Evolutionary conservation across 1,140 invertebrate species (phyloP).

Genomic region (Leptopilina boulardi): DNA sequence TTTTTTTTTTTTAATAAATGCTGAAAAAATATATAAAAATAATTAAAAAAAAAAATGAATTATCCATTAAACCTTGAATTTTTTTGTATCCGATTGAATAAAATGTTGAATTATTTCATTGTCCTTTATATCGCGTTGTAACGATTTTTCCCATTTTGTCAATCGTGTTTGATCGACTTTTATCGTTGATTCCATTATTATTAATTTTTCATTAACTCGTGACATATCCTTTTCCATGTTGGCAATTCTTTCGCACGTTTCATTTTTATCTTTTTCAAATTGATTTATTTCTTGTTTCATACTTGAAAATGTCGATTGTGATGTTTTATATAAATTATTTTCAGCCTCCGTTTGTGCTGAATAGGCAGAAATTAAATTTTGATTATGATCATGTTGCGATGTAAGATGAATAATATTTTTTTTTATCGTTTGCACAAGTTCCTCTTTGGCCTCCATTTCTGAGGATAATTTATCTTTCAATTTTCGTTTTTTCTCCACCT

Average conservation of each 20-base stretch:
- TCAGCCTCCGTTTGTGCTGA: slow-evolving; percentile 80
- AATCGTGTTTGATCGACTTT: slow-evolving; percentile 80
- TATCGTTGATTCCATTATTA: slow-evolving; percentile 77
- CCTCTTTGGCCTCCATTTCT: slow-evolving; percentile 59
- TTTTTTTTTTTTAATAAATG: background rate
- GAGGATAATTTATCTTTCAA: slow-evolving; percentile 56
- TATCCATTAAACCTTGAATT: slow-evolving; percentile 75
- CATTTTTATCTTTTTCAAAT: slow-evolving; percentile 75
- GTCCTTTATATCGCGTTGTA: slow-evolving; percentile 79
- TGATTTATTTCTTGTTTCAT: slow-evolving; percentile 75
- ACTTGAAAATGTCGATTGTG: slow-evolving; percentile 74
- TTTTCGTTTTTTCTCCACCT: slow-evolving; percentile 69
- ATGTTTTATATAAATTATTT: slow-evolving; percentile 76
- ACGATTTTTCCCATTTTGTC: slow-evolving; percentile 79
- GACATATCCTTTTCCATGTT: slow-evolving; percentile 65
- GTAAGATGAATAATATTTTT: slow-evolving; percentile 59
- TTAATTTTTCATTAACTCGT: slow-evolving; percentile 77
- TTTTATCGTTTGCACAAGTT: slow-evolving; percentile 59
- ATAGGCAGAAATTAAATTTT: slow-evolving; percentile 77
- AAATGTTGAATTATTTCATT: slow-evolving; percentile 80
- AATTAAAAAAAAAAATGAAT: background rate
- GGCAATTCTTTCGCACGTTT: slow-evolving; percentile 72
- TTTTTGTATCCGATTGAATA: slow-evolving; percentile 79
- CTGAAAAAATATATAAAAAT: background rate
- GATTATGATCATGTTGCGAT: slow-evolving; percentile 64